Evolutionary conservation across 2,113 vertebrate genomes (phyloP).

Genomic region (Rousettus leschenaultii): DNA sequence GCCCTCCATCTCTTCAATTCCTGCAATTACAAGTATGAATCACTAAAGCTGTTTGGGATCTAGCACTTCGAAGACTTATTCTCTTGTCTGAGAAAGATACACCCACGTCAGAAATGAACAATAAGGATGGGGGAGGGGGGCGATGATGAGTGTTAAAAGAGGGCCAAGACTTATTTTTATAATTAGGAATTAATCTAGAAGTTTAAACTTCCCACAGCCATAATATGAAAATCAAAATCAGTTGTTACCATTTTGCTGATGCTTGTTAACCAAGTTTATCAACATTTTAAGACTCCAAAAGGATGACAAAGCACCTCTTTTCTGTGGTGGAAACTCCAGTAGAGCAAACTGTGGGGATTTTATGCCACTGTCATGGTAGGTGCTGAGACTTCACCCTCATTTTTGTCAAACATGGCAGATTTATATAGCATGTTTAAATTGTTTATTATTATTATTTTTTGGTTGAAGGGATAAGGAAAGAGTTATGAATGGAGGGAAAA

Average conservation of each 20-base stretch:
- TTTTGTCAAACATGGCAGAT: not conserved
- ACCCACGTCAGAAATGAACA: not conserved
- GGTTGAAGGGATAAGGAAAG: not conserved
- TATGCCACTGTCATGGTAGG: not conserved
- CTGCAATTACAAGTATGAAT: not conserved
- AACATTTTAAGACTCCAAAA: conserved; percentile 54
- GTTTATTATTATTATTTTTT: conserved; percentile 22
- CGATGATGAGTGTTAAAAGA: not conserved
- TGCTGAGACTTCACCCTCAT: not conserved
- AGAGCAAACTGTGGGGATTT: not conserved
- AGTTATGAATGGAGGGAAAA: not conserved
- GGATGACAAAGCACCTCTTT: not conserved
- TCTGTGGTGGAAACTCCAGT: not conserved
- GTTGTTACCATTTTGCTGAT: conserved; percentile 51
- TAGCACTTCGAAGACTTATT: not conserved
- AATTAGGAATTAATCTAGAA: conserved; percentile 56
- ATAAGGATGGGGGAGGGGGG: not conserved
- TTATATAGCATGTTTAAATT: conserved; percentile 21
- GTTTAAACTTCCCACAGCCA: not conserved
- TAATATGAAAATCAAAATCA: conserved; percentile 57
- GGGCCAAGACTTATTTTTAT: not conserved
- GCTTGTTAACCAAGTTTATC: conserved; percentile 58
- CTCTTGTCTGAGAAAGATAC: not conserved
- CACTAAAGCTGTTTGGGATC: not conserved
- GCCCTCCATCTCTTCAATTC: not conserved